Evolutionary conservation across 2,888 invertebrate genomes (phyloP).

Genomic region (Temnothorax ravouxi): DNA sequence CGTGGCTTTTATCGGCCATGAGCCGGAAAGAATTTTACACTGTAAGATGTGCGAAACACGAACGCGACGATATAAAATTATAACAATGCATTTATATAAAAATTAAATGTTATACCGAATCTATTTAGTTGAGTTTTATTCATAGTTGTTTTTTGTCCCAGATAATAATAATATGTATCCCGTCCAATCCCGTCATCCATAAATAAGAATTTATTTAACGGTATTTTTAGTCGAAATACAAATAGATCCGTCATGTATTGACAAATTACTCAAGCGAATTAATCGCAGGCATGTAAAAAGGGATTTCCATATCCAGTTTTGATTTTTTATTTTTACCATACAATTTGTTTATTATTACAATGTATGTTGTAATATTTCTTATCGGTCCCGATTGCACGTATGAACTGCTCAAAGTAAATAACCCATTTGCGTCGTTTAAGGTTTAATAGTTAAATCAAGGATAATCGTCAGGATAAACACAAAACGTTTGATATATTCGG

Average conservation of each 20-base stretch:
- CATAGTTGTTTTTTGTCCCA: too few relatives aligned
- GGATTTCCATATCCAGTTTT: not conserved
- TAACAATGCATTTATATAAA: too few relatives aligned
- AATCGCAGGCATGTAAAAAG: not conserved
- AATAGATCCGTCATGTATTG: not conserved
- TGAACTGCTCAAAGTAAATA: not conserved
- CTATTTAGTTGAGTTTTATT: too few relatives aligned
- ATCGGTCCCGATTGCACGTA: slow-evolving; percentile 16
- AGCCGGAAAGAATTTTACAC: too few relatives aligned
- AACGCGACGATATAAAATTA: too few relatives aligned
- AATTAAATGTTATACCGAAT: too few relatives aligned
- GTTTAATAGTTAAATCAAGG: not conserved
- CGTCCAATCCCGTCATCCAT: too few relatives aligned
- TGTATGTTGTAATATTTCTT: not conserved
- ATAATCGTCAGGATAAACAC: not conserved
- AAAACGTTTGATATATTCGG: not conserved
- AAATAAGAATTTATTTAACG: not conserved
- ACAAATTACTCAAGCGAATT: not conserved
- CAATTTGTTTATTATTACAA: slow-evolving; percentile 17
- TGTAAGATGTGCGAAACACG: too few relatives aligned
- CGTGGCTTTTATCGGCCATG: too few relatives aligned
- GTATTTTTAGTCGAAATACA: not conserved
- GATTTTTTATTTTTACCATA: slow-evolving; percentile 30
- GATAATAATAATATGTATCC: too few relatives aligned
- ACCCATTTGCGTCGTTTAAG: not conserved